A percentile compares a stretch with the other conserved stretches of the same genome.
phyloP scores from a whole-genome alignment of 1,140 invertebrate species.

The Polypedilum pembai region DNA sequence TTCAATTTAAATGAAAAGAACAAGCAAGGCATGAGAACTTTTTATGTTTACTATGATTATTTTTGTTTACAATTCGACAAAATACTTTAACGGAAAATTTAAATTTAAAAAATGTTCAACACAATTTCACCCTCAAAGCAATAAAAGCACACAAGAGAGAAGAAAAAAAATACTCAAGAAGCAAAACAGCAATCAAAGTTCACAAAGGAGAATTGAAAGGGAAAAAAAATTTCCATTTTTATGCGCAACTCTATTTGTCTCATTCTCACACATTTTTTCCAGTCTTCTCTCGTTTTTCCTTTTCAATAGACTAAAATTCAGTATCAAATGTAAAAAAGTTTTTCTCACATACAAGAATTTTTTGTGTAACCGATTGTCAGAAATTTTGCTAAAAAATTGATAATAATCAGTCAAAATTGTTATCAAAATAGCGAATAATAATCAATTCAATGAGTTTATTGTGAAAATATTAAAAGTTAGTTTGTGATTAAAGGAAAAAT shows the following conservation, averaged over 20 bases:
- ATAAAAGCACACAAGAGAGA: no score
- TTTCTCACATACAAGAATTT: conserved; percentile 2
- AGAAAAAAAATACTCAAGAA: no score
- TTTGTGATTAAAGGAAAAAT: neutral
- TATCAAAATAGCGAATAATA: neutral
- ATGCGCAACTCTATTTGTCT: conserved; percentile 3
- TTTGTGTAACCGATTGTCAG: neutral
- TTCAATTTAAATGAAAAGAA: conserved; percentile 33
- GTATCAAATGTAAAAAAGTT: conserved; percentile 13
- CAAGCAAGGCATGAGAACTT: no score
- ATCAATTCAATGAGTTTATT: neutral
- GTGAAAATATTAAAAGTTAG: neutral
- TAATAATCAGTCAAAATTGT: neutral
- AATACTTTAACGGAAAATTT: no score
- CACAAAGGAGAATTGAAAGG: no score
- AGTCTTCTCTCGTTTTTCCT: neutral
- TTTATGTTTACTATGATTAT: no score
- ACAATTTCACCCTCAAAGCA: no score
- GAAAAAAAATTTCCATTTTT: neutral
- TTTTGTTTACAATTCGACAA: no score
- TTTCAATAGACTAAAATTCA: conserved; percentile 1
- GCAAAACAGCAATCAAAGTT: no score
- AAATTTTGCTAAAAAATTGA: neutral
- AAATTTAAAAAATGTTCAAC: no score
- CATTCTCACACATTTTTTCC: neutral